These are phyloP conservation scores for Penelope pileata DNA, from an alignment of 2,113 vertebrate genomes.

Conservation along the genomic window DNA sequence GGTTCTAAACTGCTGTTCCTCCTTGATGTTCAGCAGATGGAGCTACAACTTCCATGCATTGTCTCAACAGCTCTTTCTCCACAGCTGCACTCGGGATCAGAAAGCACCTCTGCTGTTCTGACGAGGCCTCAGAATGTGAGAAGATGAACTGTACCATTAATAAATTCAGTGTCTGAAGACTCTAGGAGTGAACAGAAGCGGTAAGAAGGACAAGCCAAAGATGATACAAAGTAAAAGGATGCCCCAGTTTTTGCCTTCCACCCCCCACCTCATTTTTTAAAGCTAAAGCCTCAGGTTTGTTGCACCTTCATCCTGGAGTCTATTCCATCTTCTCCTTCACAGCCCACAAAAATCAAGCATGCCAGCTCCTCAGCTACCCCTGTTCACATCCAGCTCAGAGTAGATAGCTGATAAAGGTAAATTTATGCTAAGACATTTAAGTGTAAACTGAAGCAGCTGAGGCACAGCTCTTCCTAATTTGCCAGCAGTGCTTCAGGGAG, in stretches of 20 bases:
- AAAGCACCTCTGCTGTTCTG: not conserved
- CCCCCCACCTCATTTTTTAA: not conserved
- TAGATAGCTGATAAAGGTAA: not conserved
- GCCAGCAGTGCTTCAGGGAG: not conserved
- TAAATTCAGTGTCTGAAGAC: not conserved
- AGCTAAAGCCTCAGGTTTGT: not conserved
- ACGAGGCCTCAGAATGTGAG: not conserved
- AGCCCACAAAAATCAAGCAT: not conserved
- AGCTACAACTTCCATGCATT: not conserved
- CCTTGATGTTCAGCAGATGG: not conserved
- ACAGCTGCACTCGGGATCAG: not conserved
- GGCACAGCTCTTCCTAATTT: not conserved
- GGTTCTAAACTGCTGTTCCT: not conserved
- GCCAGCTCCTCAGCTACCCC: not conserved
- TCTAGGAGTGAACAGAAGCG: not conserved
- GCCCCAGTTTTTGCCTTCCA: not conserved
- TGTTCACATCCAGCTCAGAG: not conserved
- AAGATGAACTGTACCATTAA: not conserved
- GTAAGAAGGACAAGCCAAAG: not conserved
- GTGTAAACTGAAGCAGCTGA: not conserved
- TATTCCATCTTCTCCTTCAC: not conserved
- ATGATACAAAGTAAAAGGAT: not conserved
- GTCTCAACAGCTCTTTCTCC: not conserved
- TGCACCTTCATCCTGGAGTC: accelerated
- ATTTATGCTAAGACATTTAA: not conserved